Evolutionary conservation across 1,140 invertebrate species (phyloP), one percentile per base, ranked within the genome.

Genomic region (Branchinecta lindahli): DNA sequence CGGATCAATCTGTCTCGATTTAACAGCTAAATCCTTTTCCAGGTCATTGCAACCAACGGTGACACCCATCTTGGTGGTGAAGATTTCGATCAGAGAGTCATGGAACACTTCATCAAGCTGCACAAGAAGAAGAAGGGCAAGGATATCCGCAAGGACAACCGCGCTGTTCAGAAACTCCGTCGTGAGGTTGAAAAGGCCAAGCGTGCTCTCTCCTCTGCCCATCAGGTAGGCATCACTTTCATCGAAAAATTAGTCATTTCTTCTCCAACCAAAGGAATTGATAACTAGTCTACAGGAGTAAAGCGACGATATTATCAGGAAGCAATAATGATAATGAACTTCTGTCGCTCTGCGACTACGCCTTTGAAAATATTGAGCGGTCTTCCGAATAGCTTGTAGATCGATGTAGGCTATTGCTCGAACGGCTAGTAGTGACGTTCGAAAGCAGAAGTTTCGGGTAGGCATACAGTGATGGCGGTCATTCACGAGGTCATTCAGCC

Each of bases 61-160:
- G 95, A 99, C 77, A 98, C 95, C 78, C 95, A 98, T 80, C 86
- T 99, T 80, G 92, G 95, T 76, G 96, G 96, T 81, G 96, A 98
- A 83, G 95, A 98, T 82, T 98, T 98, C 79, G 95, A 98, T 84
- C 94, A 98, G 79, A 84, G 94, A 74, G 94, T 98, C 0, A 96
- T 98, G 92, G 94, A 98, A 75, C 92, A 98, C 79, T 98, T 98
- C 82, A 96, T 97, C 76, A 97, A 98, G 78, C 78, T 97, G 75
- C 97, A 96, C 86, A 98, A 98, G 84, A 98, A 97, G 83, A 98
- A 98, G 86, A 94, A 94, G 84, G 92, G 93, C 77, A 98, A 98
- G 81, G 95, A 98, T 77, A 92, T 98, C 77, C 85, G 93, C 72
- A 94, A 92, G 77, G 94, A 97, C 79, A 82, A 71, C 66, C 84